Base-by-base conservation (phyloP, 1,140 invertebrate species). In the Aphidius gifuensis region DNA sequence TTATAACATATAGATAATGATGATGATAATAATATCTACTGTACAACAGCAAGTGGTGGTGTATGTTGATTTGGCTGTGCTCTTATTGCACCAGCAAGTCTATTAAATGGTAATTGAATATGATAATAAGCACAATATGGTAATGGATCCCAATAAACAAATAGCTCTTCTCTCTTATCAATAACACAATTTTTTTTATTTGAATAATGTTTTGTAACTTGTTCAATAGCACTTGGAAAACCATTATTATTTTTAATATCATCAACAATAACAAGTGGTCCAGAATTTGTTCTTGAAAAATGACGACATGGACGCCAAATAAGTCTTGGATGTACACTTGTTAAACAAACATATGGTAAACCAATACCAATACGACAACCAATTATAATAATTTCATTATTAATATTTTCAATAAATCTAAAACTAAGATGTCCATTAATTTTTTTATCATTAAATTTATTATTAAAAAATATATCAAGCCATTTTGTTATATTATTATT, bases 61-160 rank as follows among this genome's bases (percentile, higher is more conserved):
- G 71, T 74, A 44, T 80, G 76, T 49, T 83, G 81, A 71, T 60
- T 78, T 9, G 82, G 81, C 32, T 79, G 77, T 40, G 80, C 69
- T 9, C 75, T 72, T 32, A 86, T 74, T 55, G 81, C 82, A 1
- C 77, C 80, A 4, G 83, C 70, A 9, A 90, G 75, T 40, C 86
- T 84, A 60, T 81, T 79, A 44, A 91, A 85, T 0, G 90, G 89
- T 64, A 89, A 74, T 68, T 91, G 88, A 60, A 92, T 85, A 70
- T 91, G 90, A 77, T 92, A 92, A 70, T 91, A 92, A 3, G 88
- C 90, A 68, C 89, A 91, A 70, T 92, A 92, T 0, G 91, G 91
- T 58, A 93, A 69, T 0, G 90, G 91, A 70, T 93, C 91, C 90
- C 90, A 92, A 67, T 88, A 90, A 2, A 87, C 83, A 69, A 92